phyloP scores from a whole-genome alignment of 2,113 vertebrate species.

The Microtus ochrogaster region DNA sequence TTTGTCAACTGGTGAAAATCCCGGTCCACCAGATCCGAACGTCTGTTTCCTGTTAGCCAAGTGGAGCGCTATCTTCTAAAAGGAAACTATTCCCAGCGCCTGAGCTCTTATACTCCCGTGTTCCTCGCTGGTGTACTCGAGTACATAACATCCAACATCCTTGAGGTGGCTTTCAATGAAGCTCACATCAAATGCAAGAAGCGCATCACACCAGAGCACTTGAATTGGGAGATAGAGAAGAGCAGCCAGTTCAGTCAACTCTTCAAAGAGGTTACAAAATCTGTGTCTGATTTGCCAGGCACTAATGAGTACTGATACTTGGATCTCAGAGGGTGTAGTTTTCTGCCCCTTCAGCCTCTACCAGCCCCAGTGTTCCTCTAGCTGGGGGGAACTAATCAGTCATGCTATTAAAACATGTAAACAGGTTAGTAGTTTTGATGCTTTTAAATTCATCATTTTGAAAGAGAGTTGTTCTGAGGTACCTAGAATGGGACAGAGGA shows the following conservation, averaged over 20 bases:
- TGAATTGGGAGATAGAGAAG: constrained; percentile 82
- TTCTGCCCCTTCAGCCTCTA: too few relatives aligned
- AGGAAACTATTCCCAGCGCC: neutral
- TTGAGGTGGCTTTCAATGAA: constrained; percentile 23
- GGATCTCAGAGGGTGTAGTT: fast-evolving
- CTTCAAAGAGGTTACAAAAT: constrained; percentile 74
- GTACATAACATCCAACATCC: neutral
- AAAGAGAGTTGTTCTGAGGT: neutral
- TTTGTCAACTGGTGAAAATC: neutral
- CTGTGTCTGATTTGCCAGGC: constrained; percentile 77
- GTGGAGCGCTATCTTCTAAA: neutral
- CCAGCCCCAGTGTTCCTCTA: fast-evolving
- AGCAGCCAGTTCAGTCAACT: constrained; percentile 84
- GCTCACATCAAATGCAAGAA: constrained; percentile 42
- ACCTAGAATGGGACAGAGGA: too few relatives aligned
- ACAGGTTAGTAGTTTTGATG: neutral
- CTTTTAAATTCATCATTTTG: neutral
- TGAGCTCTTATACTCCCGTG: neutral
- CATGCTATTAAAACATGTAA: neutral
- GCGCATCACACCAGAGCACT: constrained; percentile 80
- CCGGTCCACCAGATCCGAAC: constrained; percentile 78
- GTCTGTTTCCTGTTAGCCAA: neutral
- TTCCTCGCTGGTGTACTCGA: neutral
- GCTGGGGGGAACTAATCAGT: neutral
- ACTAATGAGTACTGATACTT: constrained; percentile 70